Evolutionary conservation across 2,113 vertebrate genomes (phyloP).

Genomic region (Cepphus grylle): DNA sequence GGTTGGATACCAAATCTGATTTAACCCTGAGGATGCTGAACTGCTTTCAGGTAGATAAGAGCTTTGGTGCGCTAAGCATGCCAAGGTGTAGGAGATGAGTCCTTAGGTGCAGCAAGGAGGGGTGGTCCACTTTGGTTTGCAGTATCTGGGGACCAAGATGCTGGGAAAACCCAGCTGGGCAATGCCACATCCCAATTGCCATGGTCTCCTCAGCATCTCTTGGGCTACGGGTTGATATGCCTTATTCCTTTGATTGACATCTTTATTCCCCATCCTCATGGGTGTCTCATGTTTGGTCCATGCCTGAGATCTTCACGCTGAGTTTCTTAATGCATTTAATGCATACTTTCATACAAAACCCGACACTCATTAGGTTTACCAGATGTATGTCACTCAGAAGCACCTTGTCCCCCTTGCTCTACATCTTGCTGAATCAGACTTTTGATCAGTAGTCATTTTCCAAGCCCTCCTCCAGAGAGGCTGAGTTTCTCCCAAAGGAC

Average conservation of each 20-base stretch:
- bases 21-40: slow-evolving; percentile 9
- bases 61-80: neutral
- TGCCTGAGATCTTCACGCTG: neutral
- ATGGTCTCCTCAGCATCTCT: neutral
- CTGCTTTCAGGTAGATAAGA: neutral
- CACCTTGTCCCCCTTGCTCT: neutral
- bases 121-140: neutral
- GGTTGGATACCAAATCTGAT: neutral
- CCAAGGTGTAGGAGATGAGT: neutral
- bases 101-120: neutral
- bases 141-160: neutral
- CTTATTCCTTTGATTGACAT: neutral
- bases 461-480: neutral
- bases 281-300: neutral
- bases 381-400: neutral
- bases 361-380: neutral
- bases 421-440: neutral
- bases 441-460: neutral
- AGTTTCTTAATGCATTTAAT: neutral
- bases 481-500: neutral
- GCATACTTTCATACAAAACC: neutral
- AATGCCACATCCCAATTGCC: neutral
- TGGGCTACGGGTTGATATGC: neutral
- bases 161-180: neutral
- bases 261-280: neutral